A percentile compares a stretch with the other conserved stretches of the same genome.
Conservation (phyloP, 2,888 invertebrate genomes). For the Hyposoter dolosus region DNA sequence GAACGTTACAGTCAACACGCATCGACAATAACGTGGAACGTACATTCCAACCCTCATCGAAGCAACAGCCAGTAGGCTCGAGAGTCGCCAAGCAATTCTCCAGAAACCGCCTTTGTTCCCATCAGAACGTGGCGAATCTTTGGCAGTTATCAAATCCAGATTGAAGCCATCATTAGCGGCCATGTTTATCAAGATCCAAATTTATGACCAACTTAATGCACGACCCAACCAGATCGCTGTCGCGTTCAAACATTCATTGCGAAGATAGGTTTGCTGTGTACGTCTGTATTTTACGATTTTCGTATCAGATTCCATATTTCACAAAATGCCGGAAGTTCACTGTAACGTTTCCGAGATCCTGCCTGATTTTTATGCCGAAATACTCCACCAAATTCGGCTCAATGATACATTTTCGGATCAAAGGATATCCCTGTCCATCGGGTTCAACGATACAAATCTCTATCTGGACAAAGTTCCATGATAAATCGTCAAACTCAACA, state of each 20-base stretch:
- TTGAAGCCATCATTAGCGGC: constrained; percentile 32
- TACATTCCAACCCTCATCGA: constrained; percentile 51
- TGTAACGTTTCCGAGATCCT: not conserved
- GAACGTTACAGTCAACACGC: constrained; percentile 25
- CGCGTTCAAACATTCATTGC: not conserved
- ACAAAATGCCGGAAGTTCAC: constrained; percentile 3
- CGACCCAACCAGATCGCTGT: not conserved
- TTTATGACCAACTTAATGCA: not conserved
- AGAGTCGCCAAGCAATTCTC: not conserved
- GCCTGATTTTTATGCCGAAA: not conserved
- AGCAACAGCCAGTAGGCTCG: not conserved
- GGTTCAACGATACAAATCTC: not conserved
- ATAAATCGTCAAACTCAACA: not conserved
- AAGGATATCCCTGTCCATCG: not conserved
- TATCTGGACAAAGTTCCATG: not conserved
- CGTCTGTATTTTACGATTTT: not conserved
- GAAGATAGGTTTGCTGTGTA: not conserved
- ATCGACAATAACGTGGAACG: constrained; percentile 61
- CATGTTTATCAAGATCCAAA: constrained; percentile 35
- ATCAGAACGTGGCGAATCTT: constrained; percentile 14
- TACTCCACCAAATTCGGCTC: not conserved
- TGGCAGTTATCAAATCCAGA: constrained; percentile 31
- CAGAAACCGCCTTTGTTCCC: constrained; percentile 51
- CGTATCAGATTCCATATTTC: not conserved
- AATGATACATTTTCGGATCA: not conserved